Evolutionary conservation across 2,888 invertebrate species (phyloP).

Genomic region (Phaedon cochleariae): DNA sequence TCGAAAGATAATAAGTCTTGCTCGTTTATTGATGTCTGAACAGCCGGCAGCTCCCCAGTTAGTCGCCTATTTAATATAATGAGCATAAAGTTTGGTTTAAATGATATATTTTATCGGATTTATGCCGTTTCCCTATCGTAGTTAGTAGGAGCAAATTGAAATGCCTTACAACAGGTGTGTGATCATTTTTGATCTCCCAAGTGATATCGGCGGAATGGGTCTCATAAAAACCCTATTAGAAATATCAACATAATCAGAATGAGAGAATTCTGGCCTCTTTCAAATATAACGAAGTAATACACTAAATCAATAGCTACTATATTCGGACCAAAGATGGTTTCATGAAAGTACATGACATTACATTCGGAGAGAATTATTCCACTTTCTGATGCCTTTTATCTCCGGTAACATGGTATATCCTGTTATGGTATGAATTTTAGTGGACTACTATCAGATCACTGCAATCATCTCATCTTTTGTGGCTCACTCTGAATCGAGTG

Average conservation of each 20-base stretch:
- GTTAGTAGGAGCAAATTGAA: background rate
- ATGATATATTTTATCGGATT: slow-evolving; percentile 1
- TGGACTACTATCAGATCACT: no score
- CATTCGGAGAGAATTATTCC: no score
- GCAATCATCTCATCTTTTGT: no score
- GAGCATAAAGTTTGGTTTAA: slow-evolving; percentile 4
- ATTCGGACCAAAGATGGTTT: no score
- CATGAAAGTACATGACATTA: no score
- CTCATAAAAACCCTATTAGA: background rate
- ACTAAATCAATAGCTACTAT: no score
- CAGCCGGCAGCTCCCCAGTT: slow-evolving; percentile 7
- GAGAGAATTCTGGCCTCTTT: background rate
- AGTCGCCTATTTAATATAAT: slow-evolving; percentile 13
- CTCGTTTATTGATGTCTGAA: slow-evolving; percentile 9
- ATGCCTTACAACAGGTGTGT: background rate
- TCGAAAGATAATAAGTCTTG: slow-evolving; percentile 10
- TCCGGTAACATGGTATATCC: no score
- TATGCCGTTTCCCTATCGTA: background rate
- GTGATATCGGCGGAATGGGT: background rate
- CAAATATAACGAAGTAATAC: no score
- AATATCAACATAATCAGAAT: background rate
- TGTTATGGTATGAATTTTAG: no score
- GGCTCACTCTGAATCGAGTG: no score
- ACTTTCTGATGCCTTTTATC: no score
- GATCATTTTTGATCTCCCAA: background rate